phyloP scores from a whole-genome alignment of 2,113 vertebrate species.

The Myotis brandtii region DNA sequence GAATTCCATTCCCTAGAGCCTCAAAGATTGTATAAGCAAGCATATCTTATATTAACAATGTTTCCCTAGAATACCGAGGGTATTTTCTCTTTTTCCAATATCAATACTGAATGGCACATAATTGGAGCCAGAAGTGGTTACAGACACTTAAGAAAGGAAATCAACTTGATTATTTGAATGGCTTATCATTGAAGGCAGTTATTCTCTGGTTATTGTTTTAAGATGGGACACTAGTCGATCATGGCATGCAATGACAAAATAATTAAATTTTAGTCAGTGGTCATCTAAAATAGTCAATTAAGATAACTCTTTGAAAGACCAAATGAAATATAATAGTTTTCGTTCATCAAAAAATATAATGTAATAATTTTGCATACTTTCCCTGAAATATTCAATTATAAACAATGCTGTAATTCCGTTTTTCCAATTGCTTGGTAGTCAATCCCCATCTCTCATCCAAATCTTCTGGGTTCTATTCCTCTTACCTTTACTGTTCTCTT shows the following conservation, averaged over 20 bases:
- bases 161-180: background rate
- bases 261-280: background rate
- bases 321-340: too few species aligned
- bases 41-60: background rate
- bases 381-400: background rate
- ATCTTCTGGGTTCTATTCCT: background rate
- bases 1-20: background rate
- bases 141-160: background rate
- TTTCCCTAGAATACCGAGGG: background rate
- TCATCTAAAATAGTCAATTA: background rate
- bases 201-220: background rate
- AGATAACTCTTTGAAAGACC: background rate
- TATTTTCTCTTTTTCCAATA: background rate
- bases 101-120: background rate
- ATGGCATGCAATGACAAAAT: background rate
- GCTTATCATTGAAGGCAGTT: background rate
- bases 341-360: background rate
- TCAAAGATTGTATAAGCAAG: background rate
- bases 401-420: background rate
- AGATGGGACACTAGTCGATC: background rate
- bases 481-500: background rate
- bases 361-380: background rate
- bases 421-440: background rate
- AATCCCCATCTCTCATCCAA: background rate
- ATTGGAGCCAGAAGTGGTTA: background rate